A percentile compares a stretch with the other conserved stretches of the same genome.
phyloP scores from a whole-genome alignment of 1,140 invertebrate species.

The Coelopa frigida region DNA sequence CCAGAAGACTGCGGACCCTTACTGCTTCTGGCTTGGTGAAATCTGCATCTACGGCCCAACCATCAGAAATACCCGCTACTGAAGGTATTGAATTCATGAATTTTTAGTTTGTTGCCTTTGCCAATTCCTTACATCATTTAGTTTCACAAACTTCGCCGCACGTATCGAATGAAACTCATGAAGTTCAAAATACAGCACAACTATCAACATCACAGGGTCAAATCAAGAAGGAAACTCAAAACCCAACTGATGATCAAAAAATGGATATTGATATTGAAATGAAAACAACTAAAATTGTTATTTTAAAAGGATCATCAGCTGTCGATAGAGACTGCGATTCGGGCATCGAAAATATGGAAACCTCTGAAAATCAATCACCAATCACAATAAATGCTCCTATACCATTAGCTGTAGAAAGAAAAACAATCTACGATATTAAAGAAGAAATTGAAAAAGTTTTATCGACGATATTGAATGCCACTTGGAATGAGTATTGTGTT shows the following conservation, averaged over 20 bases:
- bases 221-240: not conserved
- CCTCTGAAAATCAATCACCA: constrained; percentile 26
- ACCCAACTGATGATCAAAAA: constrained; percentile 19
- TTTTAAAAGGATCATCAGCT: constrained; percentile 29
- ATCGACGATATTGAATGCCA: constrained; percentile 52
- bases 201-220: too few relatives aligned
- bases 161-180: too few relatives aligned
- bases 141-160: not conserved
- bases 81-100: too few relatives aligned
- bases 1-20: constrained; percentile 58
- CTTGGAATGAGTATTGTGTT: constrained; percentile 52
- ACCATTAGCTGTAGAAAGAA: constrained; percentile 3
- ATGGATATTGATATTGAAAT: constrained; percentile 36
- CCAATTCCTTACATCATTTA: too few relatives aligned
- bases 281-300: constrained; percentile 22
- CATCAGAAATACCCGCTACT: not conserved
- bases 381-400: not conserved
- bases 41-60: constrained; percentile 3
- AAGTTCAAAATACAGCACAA: too few relatives aligned
- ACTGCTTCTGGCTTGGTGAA: constrained; percentile 41
- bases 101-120: too few relatives aligned
- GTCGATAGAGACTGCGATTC: constrained; percentile 57
- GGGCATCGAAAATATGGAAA: constrained; percentile 70
- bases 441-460: constrained; percentile 52
- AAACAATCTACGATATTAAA: constrained; percentile 34